Evolutionary conservation across 2,113 vertebrate species (phyloP).

Genomic region (Platycercus adscitus): DNA sequence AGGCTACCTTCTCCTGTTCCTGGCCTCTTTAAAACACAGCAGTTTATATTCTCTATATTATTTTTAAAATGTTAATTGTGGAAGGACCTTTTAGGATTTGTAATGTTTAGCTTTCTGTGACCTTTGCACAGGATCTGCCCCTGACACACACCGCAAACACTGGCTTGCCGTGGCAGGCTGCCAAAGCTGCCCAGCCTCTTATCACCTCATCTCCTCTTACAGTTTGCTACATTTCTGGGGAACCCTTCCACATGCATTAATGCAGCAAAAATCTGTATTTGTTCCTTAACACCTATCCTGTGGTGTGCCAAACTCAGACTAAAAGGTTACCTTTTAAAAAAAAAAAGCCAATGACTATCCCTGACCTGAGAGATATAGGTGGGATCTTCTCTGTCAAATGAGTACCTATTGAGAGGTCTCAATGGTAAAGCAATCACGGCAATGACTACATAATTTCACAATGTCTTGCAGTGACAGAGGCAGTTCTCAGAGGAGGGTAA

Average conservation of each 20-base stretch:
- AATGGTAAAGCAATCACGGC: neutral
- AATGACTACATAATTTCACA: neutral
- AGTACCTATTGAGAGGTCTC: neutral
- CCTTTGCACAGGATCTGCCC: conserved; percentile 5
- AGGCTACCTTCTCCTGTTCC: neutral
- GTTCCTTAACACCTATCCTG: neutral
- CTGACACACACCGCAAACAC: neutral
- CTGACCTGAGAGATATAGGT: neutral
- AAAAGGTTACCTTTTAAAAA: neutral
- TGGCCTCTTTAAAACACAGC: neutral
- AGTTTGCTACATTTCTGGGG: neutral
- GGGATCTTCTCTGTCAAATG: neutral
- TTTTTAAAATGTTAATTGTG: neutral
- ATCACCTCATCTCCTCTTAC: neutral
- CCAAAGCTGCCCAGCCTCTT: neutral
- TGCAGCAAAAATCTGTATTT: neutral
- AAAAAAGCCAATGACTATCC: neutral
- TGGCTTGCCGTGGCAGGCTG: neutral
- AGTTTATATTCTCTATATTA: neutral
- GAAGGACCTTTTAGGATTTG: neutral
- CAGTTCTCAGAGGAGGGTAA: neutral
- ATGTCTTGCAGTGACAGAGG: neutral
- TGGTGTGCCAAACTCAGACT: neutral
- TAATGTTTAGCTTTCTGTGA: conserved; percentile 23
- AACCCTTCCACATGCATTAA: neutral